These are phyloP conservation scores for Chrysaora quinquecirrha DNA, from an alignment of 30 jellyfish, hydroid and myxozoan species.

Conservation along the genomic window DNA sequence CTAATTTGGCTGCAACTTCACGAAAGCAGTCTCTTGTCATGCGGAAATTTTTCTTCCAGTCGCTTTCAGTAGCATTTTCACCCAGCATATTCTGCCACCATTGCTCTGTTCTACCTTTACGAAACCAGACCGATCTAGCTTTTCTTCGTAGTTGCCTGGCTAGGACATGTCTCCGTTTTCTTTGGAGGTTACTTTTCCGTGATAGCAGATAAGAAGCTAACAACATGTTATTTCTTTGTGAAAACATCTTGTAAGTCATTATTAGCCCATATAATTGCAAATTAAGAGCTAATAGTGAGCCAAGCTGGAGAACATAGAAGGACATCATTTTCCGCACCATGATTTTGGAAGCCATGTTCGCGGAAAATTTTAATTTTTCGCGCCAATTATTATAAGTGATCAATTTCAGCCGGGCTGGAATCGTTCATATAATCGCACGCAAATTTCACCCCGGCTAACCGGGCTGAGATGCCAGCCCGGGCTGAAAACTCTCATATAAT, in stretches of 20 bases:
- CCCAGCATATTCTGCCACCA: constrained; percentile 67
- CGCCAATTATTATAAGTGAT: constrained; percentile 15
- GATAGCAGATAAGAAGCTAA: constrained; percentile 30
- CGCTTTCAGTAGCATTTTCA: constrained; percentile 24
- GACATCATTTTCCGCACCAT: constrained; percentile 42
- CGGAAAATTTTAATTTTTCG: constrained; percentile 3
- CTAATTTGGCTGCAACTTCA: constrained; percentile 22
- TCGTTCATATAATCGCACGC: constrained; percentile 22
- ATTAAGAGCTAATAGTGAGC: constrained; percentile 9
- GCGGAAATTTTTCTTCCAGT: constrained; percentile 43
- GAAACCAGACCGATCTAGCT: constrained; percentile 29
- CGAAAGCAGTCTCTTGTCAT: constrained; percentile 22
- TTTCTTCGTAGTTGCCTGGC: constrained; percentile 29
- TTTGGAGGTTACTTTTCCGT: constrained; percentile 34
- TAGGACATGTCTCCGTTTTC: constrained; percentile 32
- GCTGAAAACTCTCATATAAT: constrained; percentile 23
- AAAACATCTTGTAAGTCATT: constrained; percentile 28
- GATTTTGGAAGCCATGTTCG: constrained; percentile 11
- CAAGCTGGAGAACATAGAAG: constrained; percentile 29
- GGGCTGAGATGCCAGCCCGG: neutral
- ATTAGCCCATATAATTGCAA: constrained; percentile 43
- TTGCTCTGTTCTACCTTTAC: constrained; percentile 45
- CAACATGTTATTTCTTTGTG: constrained; percentile 20
- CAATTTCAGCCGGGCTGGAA: constrained; percentile 42
- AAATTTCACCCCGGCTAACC: constrained; percentile 26